Conservation (phyloP, 2,888 invertebrate genomes). For the Drosophila anomelani region DNA sequence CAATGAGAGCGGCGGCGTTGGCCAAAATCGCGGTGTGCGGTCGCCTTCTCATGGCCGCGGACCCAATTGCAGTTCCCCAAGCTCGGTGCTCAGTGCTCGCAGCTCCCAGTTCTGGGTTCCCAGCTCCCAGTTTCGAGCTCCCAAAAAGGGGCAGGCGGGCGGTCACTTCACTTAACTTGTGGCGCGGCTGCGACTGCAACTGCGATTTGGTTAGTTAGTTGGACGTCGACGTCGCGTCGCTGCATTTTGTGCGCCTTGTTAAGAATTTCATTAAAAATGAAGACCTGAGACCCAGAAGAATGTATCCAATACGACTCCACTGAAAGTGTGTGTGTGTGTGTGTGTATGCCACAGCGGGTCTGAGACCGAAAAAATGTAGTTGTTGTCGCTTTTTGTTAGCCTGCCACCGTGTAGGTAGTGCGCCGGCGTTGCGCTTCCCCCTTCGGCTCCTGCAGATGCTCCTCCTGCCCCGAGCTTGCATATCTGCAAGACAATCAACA, state of each 20-base stretch:
- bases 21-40: conserved; percentile 80
- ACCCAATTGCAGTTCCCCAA: conserved; percentile 58
- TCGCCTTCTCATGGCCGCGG: conserved; percentile 63
- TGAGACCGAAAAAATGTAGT: conserved; percentile 61
- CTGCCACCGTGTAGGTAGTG: conserved; percentile 80
- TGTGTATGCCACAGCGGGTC: conserved; percentile 33
- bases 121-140: conserved; percentile 36
- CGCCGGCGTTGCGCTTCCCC: conserved; percentile 75
- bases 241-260: conserved; percentile 80
- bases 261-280: conserved; percentile 83
- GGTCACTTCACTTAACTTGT: conserved; percentile 69
- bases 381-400: conserved; percentile 79
- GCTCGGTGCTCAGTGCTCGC: neutral
- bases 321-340: neutral
- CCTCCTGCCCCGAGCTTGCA: conserved; percentile 61
- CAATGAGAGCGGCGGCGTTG: conserved; percentile 70
- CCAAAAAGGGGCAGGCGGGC: conserved; percentile 78
- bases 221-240: conserved; percentile 51
- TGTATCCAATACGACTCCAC: conserved; percentile 57
- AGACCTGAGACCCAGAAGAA: conserved; percentile 82
- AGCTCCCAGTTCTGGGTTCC: neutral
- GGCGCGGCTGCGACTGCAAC: conserved; percentile 63
- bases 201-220: conserved; percentile 81
- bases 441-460: conserved; percentile 18
- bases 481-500: conserved; percentile 79